Base-by-base conservation (phyloP, 2,888 invertebrate species). In the Nomada fucata region DNA sequence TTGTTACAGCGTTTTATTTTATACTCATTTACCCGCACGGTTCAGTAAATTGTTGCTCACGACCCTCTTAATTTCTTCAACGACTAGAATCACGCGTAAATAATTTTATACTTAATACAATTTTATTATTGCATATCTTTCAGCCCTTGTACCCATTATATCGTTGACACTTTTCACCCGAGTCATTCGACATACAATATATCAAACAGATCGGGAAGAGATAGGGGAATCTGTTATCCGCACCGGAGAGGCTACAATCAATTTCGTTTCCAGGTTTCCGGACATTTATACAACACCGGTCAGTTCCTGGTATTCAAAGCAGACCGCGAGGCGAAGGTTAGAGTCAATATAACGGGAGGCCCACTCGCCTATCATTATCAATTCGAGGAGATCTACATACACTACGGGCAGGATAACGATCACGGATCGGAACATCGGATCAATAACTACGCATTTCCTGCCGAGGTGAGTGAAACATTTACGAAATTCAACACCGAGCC, bases 391-490 rank as follows among this genome's bases (percentile, higher is more conserved):
- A 97, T 99, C 93, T 98, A 98, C 95, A 97, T 98, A 92, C 99
- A 99, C 94, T 99, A 98, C 93, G 98, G 98, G 50, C 96, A 96
- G 88, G 97, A 97, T 86, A 97, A 99, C 92, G 96, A 96, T 88
- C 96, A 97, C 87, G 99, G 99, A 20, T 99, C 99, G 0, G 99
- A 99, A 94, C 99, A 99, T 94, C 97, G 96, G 90, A 97, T 99
- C 86, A 98, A 98, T 90, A 98, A 98, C 84, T 97, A 98, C 91
- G 96, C 98, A 60, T 99, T 99, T 94, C 99, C 99, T 42, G 99
- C 98, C 76, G 99, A 99, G 96, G 99, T 99, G 93, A 96, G 90
- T 88, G 5, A 63, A 59, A 67, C 15, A 13, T 52, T 55, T 26
- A 26, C 20, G 20, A 61, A 55, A 76, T 63, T 76, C 55, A 68